Conservation (phyloP, 2,888 invertebrate genomes). For the Ochropleura leucogaster region DNA sequence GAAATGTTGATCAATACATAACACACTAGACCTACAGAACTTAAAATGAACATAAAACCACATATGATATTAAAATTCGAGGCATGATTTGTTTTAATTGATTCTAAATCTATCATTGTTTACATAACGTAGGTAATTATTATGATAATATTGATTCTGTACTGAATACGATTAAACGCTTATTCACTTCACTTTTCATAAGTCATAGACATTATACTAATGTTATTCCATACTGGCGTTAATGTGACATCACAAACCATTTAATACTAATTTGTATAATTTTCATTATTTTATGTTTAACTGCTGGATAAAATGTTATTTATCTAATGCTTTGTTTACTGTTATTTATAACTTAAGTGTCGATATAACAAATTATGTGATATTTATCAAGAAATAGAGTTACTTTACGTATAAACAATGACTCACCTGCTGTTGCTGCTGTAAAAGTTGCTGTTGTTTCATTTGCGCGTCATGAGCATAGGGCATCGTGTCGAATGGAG, state of each 20-base stretch:
- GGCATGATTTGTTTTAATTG: constrained; percentile 29
- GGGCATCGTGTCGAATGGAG: constrained; percentile 93
- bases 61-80: constrained; percentile 6
- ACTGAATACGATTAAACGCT: constrained; percentile 29
- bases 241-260: constrained; percentile 42
- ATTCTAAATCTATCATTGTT: constrained; percentile 42
- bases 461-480: constrained; percentile 91
- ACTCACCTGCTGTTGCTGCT: constrained; percentile 93
- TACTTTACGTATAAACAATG: neutral
- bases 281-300: constrained; percentile 39
- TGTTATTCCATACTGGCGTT: constrained; percentile 33
- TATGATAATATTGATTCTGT: constrained; percentile 33
- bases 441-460: constrained; percentile 93
- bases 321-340: constrained; percentile 16
- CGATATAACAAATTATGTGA: constrained; percentile 2
- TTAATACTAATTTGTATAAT: constrained; percentile 45
- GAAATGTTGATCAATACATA: constrained; percentile 8
- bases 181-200: constrained; percentile 39
- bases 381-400: neutral
- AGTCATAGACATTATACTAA: constrained; percentile 44
- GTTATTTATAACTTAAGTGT: constrained; percentile 21
- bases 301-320: constrained; percentile 16
- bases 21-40: neutral
- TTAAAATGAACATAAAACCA: neutral
- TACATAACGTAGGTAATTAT: constrained; percentile 34